These are phyloP conservation scores for Megalurothrips usitatus DNA, from an alignment of 2,888 invertebrate species.

Conservation along the genomic window DNA sequence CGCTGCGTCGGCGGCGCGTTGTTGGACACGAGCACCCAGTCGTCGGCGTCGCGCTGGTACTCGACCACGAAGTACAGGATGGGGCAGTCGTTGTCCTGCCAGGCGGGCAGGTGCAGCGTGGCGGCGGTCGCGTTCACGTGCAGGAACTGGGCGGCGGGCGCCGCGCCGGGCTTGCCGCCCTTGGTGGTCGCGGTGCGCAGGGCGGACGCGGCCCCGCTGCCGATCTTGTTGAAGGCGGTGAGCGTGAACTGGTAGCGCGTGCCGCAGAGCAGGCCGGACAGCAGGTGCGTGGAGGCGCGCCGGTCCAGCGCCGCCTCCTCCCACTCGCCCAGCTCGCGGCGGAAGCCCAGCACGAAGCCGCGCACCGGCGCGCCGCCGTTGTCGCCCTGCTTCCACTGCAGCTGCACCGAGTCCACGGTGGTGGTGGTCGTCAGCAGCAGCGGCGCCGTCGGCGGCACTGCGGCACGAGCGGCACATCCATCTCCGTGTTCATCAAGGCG, in stretches of 20 bases:
- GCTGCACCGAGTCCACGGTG: constrained; percentile 51
- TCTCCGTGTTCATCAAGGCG: too few relatives aligned
- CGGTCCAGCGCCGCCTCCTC: constrained; percentile 52
- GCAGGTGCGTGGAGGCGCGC: constrained; percentile 45
- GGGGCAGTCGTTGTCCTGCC: constrained; percentile 49
- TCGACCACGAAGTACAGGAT: constrained; percentile 48
- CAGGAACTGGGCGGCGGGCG: constrained; percentile 44
- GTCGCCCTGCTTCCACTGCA: constrained; percentile 55
- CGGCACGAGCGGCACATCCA: too few relatives aligned
- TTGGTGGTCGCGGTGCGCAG: constrained; percentile 46
- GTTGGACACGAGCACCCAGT: constrained; percentile 68
- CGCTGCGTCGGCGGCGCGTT: constrained; percentile 64
- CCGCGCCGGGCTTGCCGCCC: constrained; percentile 45
- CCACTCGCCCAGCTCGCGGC: constrained; percentile 54
- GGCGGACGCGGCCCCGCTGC: constrained; percentile 47
- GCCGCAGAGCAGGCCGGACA: constrained; percentile 46
- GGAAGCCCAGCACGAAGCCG: constrained; percentile 53
- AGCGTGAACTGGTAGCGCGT: constrained; percentile 47
- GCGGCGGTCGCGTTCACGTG: constrained; percentile 47
- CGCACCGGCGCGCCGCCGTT: constrained; percentile 53
- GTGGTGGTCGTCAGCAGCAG: constrained; percentile 50
- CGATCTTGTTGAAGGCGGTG: constrained; percentile 48
- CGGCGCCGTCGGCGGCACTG: constrained; percentile 58
- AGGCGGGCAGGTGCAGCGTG: constrained; percentile 46
- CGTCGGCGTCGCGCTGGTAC: constrained; percentile 46